phyloP scores from a whole-genome alignment of 2,888 invertebrate genomes.

The Macaria liturata region DNA sequence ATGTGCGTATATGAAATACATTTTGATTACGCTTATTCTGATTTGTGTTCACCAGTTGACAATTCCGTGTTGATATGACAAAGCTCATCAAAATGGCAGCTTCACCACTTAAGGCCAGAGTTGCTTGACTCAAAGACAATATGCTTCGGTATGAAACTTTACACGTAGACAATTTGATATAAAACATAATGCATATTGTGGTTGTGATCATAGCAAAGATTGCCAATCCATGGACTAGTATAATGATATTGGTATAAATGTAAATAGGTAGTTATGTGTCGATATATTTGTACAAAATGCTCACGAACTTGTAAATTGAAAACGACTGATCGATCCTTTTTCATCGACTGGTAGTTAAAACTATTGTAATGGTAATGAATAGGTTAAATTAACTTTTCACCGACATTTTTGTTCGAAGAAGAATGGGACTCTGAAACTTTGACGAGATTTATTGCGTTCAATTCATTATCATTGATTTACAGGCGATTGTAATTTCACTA shows the following conservation, averaged over 20 bases:
- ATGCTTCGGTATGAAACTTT: background rate
- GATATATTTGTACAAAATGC: conserved; percentile 81
- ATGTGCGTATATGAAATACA: too few species aligned
- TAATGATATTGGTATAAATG: conserved; percentile 55
- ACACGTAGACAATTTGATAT: conserved; percentile 38
- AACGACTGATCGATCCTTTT: conserved; percentile 79
- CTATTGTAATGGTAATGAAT: conserved; percentile 35
- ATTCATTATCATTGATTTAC: conserved; percentile 21
- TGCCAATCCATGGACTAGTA: conserved; percentile 72
- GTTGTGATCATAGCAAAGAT: conserved; percentile 80
- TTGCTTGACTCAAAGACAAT: too few species aligned
- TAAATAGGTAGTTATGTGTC: conserved; percentile 70
- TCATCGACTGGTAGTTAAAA: conserved; percentile 77
- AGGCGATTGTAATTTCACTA: conserved; percentile 13
- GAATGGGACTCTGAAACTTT: conserved; percentile 23
- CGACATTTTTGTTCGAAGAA: conserved; percentile 19
- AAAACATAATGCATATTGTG: conserved; percentile 71
- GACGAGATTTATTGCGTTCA: conserved; percentile 11
- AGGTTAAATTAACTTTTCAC: conserved; percentile 31
- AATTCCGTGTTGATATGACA: too few species aligned
- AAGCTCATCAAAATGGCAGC: too few species aligned
- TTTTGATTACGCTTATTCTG: too few species aligned
- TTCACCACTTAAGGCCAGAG: too few species aligned
- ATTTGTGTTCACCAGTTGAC: too few species aligned
- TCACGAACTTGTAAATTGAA: conserved; percentile 77